phyloP scores from a whole-genome alignment of 2,888 invertebrate species.

The Coremacera marginata region DNA sequence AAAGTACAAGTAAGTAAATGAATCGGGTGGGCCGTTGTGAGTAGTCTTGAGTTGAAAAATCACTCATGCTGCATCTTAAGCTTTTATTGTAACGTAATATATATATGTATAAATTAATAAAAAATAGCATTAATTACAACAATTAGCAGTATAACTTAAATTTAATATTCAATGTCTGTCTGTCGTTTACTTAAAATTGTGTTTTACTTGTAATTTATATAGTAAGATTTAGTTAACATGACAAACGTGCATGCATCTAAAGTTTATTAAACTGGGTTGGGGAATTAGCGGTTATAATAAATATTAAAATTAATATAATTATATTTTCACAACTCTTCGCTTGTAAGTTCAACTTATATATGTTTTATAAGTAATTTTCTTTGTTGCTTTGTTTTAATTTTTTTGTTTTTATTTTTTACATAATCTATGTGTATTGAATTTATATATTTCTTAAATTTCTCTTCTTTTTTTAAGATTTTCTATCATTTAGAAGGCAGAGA shows the following conservation, averaged over 20 bases:
- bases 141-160: constrained; percentile 28
- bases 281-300: constrained; percentile 13
- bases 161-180: constrained; percentile 28
- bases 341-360: constrained; percentile 33
- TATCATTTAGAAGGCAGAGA: constrained; percentile 36
- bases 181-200: constrained; percentile 8
- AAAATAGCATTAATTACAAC: constrained; percentile 18
- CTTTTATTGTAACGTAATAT: constrained; percentile 24
- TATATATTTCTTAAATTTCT: constrained; percentile 23
- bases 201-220: background rate
- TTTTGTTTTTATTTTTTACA: constrained; percentile 6
- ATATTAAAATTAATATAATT: constrained; percentile 23
- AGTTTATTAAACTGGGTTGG: constrained; percentile 18
- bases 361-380: background rate
- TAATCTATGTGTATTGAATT: constrained; percentile 33
- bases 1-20: constrained; percentile 20
- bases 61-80: constrained; percentile 33
- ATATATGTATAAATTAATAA: constrained; percentile 6
- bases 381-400: background rate
- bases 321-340: constrained; percentile 36
- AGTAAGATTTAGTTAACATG: constrained; percentile 5
- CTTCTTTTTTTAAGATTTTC: constrained; percentile 34
- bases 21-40: constrained; percentile 27
- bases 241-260: background rate
- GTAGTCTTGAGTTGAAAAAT: constrained; percentile 22